A percentile compares a stretch with the other conserved stretches of the same genome.
Evolutionary conservation across 2,888 invertebrate genomes (phyloP).

Genomic region (Aricia artaxerxes): DNA sequence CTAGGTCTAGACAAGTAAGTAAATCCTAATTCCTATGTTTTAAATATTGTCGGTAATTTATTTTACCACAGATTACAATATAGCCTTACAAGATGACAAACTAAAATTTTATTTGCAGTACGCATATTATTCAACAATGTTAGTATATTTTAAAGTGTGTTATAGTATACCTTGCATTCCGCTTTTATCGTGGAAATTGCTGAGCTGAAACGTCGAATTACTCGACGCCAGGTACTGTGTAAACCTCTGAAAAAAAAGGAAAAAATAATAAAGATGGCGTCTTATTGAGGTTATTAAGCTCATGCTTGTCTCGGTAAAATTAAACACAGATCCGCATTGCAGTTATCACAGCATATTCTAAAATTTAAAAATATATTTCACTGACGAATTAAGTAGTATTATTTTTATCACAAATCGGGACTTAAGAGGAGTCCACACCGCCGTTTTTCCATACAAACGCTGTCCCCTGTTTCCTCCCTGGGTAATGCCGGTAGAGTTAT

Average conservation of each 20-base stretch:
- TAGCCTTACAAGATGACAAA: too few species aligned
- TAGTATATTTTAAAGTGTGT: neutral
- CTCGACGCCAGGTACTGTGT: slow-evolving; percentile 99
- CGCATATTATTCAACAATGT: neutral
- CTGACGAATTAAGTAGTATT: too few species aligned
- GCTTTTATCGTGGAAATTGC: slow-evolving; percentile 98
- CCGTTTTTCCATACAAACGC: too few species aligned
- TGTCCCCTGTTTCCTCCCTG: too few species aligned
- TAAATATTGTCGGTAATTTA: too few species aligned
- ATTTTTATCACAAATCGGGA: too few species aligned
- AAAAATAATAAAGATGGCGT: neutral
- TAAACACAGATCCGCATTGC: neutral
- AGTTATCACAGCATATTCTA: neutral
- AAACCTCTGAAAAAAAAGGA: slow-evolving; percentile 89
- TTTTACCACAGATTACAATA: too few species aligned
- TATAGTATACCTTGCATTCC: slow-evolving; percentile 94
- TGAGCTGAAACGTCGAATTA: slow-evolving; percentile 99
- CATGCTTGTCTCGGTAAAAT: neutral
- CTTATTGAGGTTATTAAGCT: neutral
- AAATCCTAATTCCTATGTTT: too few species aligned
- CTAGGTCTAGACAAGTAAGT: too few species aligned
- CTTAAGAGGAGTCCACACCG: too few species aligned
- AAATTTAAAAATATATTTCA: too few species aligned
- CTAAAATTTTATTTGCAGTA: slow-evolving; percentile 14
- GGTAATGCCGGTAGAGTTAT: too few species aligned